A percentile compares a stretch with the other conserved stretches of the same genome.
Conservation (phyloP, 2,113 vertebrate genomes). For the Cromileptes altivelis region DNA sequence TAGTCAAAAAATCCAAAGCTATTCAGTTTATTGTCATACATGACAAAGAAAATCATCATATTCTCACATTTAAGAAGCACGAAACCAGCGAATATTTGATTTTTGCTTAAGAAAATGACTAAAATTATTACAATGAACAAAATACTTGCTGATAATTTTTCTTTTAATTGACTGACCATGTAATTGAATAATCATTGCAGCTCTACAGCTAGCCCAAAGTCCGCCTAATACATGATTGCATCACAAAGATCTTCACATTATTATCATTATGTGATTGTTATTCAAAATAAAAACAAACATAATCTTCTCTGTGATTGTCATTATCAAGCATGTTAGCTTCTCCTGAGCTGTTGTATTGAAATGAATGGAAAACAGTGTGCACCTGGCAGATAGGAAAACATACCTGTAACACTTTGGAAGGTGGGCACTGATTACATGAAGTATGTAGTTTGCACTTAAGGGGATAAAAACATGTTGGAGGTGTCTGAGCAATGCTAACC, state of each 20-base stretch:
- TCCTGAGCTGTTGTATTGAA: constrained; percentile 3
- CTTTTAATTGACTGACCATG: too few relatives aligned
- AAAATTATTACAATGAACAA: too few relatives aligned
- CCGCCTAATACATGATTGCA: too few relatives aligned
- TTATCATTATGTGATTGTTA: neutral
- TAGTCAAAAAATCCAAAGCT: too few relatives aligned
- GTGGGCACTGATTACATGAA: constrained; percentile 37
- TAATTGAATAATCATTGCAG: too few relatives aligned
- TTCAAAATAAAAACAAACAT: neutral
- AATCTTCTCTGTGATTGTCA: neutral
- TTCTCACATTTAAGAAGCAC: too few relatives aligned
- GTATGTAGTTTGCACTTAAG: constrained; percentile 27
- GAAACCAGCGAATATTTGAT: too few relatives aligned
- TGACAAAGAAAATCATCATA: too few relatives aligned
- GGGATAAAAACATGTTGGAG: neutral
- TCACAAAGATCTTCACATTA: neutral
- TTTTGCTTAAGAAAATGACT: too few relatives aligned
- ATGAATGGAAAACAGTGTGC: constrained; percentile 1
- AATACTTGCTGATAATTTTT: too few relatives aligned
- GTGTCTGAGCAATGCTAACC: constrained; percentile 20
- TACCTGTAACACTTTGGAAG: constrained; percentile 17
- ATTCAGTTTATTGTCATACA: too few relatives aligned
- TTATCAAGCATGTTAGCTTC: neutral
- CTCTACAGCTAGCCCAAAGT: too few relatives aligned
- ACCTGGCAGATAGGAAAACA: neutral